phyloP scores from a whole-genome alignment of 2,113 vertebrate species.

The Pygathrix nemaeus region DNA sequence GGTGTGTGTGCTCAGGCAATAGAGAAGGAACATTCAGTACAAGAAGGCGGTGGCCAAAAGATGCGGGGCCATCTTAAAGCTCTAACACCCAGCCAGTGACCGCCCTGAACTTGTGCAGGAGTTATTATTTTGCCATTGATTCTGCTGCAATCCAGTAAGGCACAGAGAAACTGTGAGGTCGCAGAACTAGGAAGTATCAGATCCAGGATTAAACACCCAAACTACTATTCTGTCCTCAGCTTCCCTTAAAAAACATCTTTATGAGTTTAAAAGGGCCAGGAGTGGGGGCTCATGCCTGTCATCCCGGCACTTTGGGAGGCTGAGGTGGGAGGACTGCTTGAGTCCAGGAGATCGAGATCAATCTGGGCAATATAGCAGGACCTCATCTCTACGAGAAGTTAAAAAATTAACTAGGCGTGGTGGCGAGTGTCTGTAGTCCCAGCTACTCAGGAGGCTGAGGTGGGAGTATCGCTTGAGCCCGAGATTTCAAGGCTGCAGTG shows the following conservation, averaged over 20 bases:
- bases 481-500: too few species aligned
- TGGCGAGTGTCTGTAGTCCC: too few species aligned
- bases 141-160: neutral
- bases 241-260: neutral
- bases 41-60: neutral
- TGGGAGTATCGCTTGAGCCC: too few species aligned
- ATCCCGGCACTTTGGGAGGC: too few species aligned
- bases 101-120: neutral
- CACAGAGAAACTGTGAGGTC: neutral
- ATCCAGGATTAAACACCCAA: neutral
- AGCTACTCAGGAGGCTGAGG: too few species aligned
- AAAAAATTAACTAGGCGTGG: too few species aligned
- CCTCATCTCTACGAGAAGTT: too few species aligned
- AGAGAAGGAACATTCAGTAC: neutral
- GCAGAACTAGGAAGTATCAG: neutral
- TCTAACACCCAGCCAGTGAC: neutral
- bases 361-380: too few species aligned
- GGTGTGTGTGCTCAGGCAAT: accelerated
- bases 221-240: too few species aligned
- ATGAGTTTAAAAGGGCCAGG: neutral
- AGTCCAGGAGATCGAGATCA: too few species aligned
- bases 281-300: too few species aligned
- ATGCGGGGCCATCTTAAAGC: neutral
- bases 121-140: neutral
- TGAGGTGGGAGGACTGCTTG: too few species aligned